These are phyloP conservation scores for Cyprinella venusta DNA, from an alignment of 2,797 vertebrate genomes.

Conservation along the genomic window DNA sequence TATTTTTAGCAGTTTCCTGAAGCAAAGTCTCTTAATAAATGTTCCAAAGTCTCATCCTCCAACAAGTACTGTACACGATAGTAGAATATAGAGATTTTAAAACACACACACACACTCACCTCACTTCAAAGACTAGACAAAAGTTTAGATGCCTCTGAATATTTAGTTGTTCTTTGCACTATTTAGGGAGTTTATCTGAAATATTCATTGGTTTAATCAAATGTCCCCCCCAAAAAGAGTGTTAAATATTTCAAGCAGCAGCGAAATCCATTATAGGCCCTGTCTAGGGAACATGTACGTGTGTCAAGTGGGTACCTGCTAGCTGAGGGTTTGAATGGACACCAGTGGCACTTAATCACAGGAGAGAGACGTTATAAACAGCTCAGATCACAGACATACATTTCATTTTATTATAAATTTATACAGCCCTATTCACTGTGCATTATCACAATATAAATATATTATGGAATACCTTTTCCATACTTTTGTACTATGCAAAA, in stretches of 20 bases:
- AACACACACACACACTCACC: background rate
- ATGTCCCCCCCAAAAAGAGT: slow-evolving; percentile 61
- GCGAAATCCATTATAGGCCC: slow-evolving; percentile 64
- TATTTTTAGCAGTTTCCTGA: background rate
- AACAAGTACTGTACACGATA: background rate
- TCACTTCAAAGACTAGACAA: slow-evolving; percentile 41
- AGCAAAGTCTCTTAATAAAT: background rate
- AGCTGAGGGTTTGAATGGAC: slow-evolving; percentile 5
- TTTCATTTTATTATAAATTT: slow-evolving; percentile 26
- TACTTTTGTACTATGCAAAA: slow-evolving; percentile 1
- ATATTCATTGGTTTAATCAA: slow-evolving; percentile 71
- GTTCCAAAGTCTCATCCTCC: background rate
- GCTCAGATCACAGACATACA: slow-evolving; percentile 10
- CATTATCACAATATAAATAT: background rate
- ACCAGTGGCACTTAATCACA: background rate
- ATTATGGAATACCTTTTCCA: background rate
- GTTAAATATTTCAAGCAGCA: slow-evolving; percentile 67
- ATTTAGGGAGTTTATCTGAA: slow-evolving; percentile 66
- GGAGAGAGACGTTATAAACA: slow-evolving; percentile 3
- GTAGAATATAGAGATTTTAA: background rate
- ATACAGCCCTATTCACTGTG: slow-evolving; percentile 1
- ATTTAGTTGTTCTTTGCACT: slow-evolving; percentile 65
- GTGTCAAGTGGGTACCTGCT: slow-evolving; percentile 34
- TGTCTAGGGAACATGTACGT: slow-evolving; percentile 41
- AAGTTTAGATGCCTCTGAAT: slow-evolving; percentile 59